These are phyloP conservation scores for Linurgus olivaceus DNA, from an alignment of 2,797 vertebrate genomes.

Conservation along the genomic window DNA sequence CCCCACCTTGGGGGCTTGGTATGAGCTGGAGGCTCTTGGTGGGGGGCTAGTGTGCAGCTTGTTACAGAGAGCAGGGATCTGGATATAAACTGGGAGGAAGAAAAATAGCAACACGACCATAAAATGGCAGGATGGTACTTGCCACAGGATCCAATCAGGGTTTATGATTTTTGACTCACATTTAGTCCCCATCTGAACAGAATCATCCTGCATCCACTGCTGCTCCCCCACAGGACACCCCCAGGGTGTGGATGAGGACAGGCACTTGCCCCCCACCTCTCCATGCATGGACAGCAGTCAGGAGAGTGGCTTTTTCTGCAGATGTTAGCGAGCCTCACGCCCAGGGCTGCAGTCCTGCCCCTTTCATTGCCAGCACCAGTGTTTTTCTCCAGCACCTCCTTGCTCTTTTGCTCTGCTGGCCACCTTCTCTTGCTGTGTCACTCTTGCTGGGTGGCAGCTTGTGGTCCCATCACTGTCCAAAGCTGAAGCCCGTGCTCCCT, in stretches of 20 bases:
- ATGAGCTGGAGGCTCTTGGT: accelerated
- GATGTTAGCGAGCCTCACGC: not conserved
- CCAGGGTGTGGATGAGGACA: not conserved
- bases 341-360: not conserved
- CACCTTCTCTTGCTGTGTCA: not conserved
- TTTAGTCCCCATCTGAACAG: not conserved
- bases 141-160: not conserved
- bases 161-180: not conserved
- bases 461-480: not conserved
- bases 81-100: not conserved
- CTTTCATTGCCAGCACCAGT: not conserved
- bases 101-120: not conserved
- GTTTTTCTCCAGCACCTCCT: not conserved
- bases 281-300: not conserved
- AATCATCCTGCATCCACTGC: accelerated
- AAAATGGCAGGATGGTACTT: not conserved
- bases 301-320: not conserved
- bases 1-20: not conserved
- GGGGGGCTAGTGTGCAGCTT: accelerated
- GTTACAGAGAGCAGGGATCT: not conserved
- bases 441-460: not conserved
- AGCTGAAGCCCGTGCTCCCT: accelerated
- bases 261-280: not conserved
- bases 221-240: not conserved
- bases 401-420: not conserved